These are phyloP conservation scores for Chinchilla lanigera DNA, from an alignment of 2,113 vertebrate species.

Conservation along the genomic window DNA sequence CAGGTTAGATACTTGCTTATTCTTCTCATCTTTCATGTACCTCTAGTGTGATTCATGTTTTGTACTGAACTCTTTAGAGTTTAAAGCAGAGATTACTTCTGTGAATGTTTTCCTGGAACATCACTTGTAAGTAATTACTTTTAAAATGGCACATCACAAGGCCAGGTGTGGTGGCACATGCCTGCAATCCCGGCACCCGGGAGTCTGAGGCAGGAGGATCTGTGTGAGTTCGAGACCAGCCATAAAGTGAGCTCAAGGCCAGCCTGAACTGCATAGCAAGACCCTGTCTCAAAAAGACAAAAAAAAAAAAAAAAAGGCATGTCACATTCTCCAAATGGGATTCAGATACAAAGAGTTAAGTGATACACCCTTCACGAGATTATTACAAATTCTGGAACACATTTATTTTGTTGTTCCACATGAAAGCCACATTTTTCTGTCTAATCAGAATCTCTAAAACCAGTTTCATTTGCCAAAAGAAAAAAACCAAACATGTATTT, in stretches of 20 bases:
- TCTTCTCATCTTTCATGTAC: not conserved
- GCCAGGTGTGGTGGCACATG: too few species aligned
- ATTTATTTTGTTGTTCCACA: not conserved
- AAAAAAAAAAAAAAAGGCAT: not conserved
- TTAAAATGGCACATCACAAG: not conserved
- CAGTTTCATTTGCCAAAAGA: slow-evolving; percentile 39
- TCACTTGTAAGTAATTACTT: slow-evolving; percentile 37
- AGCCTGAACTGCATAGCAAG: too few species aligned
- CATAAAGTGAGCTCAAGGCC: too few species aligned
- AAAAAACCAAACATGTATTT: slow-evolving; percentile 32
- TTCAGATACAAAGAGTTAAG: slow-evolving; percentile 5
- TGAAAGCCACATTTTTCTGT: slow-evolving; percentile 47
- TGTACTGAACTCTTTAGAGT: not conserved
- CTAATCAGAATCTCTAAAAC: not conserved
- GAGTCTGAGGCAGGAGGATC: too few species aligned
- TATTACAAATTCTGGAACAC: slow-evolving; percentile 25
- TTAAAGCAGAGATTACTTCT: slow-evolving; percentile 29
- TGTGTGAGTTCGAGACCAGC: too few species aligned
- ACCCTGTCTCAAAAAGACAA: too few species aligned
- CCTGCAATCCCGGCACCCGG: too few species aligned
- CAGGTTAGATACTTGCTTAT: not conserved
- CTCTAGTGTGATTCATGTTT: not conserved
- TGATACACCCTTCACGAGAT: not conserved
- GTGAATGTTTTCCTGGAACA: not conserved
- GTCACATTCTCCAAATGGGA: not conserved